These are phyloP conservation scores for Apis mellifera DNA, from an alignment of 1,140 invertebrate genomes.

Conservation along the genomic window Amel_HAv3.1 CM009935.2:4994501-4995000, in stretches of 20 bases:
- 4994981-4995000: constrained; percentile 64
- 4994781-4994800: neutral
- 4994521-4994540: constrained; percentile 52
- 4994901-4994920: neutral
- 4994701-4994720: neutral
- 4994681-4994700: constrained; percentile 1
- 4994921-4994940: neutral
- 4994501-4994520: constrained; percentile 27
- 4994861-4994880: neutral
- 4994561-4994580: neutral
- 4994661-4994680: constrained; percentile 2
- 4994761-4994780: constrained; percentile 20
- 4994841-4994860: neutral
- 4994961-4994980: constrained; percentile 58
- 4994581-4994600: neutral
- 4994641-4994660: constrained; percentile 8
- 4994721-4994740: constrained; percentile 31
- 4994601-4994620: neutral
- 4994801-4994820: constrained; percentile 13
- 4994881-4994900: neutral
- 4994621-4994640: neutral
- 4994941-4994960: neutral
- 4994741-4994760: constrained; percentile 25
- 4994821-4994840: constrained; percentile 4
- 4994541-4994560: constrained; percentile 16